Evolutionary conservation across 2,797 vertebrate genomes (phyloP).

Genomic region (Parauchenoglanis ngamensis): DNA sequence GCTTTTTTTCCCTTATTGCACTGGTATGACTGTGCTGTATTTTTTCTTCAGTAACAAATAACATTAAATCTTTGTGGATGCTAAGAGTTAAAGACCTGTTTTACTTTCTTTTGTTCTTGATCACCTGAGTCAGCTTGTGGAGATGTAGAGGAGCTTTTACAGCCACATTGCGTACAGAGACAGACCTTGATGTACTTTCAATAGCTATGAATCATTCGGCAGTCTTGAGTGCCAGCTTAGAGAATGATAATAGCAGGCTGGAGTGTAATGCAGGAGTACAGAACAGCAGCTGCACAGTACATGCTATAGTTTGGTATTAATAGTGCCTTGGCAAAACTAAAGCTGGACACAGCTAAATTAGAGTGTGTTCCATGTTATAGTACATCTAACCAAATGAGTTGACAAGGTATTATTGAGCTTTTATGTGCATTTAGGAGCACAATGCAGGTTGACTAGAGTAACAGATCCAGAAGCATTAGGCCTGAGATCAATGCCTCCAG

Average conservation of each 20-base stretch:
- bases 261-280: neutral
- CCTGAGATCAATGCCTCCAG: neutral
- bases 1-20: conserved; percentile 34
- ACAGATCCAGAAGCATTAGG: neutral
- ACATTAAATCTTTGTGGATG: conserved; percentile 52
- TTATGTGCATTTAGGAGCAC: neutral
- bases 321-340: neutral
- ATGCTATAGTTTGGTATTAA: neutral
- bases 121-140: neutral
- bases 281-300: neutral
- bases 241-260: neutral
- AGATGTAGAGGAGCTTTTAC: neutral
- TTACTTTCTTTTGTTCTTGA: neutral
- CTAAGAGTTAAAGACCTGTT: neutral
- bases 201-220: neutral
- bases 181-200: neutral
- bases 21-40: conserved; percentile 45
- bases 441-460: neutral
- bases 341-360: neutral
- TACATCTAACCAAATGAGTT: neutral
- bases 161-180: neutral
- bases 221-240: neutral
- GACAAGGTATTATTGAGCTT: neutral
- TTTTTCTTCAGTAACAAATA: conserved; percentile 44
- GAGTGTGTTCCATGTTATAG: neutral